Conservation (phyloP, 2,797 vertebrate genomes). For the Microtus obscurus region DNA sequence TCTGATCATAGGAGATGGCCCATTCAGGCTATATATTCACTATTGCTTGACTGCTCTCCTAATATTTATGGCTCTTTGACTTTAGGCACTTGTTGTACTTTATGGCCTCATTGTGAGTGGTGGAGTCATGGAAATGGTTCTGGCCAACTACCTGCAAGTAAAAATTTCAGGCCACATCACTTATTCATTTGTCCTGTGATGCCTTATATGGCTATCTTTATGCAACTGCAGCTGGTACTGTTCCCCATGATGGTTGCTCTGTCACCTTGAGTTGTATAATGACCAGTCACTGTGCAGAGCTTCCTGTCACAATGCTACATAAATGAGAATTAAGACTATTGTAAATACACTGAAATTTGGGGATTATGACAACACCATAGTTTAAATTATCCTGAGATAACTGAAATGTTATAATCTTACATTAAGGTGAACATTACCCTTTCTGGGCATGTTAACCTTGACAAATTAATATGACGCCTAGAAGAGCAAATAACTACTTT, state of each 20-base stretch:
- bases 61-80: conserved; percentile 16
- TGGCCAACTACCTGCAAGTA: conserved; percentile 29
- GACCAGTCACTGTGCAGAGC: not conserved
- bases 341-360: not conserved
- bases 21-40: not conserved
- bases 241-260: conserved; percentile 2
- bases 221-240: not conserved
- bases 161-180: not conserved
- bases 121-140: not conserved
- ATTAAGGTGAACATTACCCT: not conserved
- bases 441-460: not conserved
- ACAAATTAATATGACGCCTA: conserved; percentile 41
- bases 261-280: not conserved
- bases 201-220: conserved; percentile 9
- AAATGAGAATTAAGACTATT: conserved; percentile 37
- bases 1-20: not conserved
- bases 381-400: conserved; percentile 17
- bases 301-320: not conserved
- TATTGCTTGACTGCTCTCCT: not conserved
- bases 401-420: conserved; percentile 47
- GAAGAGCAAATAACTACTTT: not conserved
- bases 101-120: not conserved
- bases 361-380: not conserved
- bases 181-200: conserved; percentile 25
- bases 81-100: not conserved